Percentiles rank a stretch among this genome's conserved stretches.
phyloP scores from a whole-genome alignment of 2,888 invertebrate genomes.

The Macropis europaea region DNA sequence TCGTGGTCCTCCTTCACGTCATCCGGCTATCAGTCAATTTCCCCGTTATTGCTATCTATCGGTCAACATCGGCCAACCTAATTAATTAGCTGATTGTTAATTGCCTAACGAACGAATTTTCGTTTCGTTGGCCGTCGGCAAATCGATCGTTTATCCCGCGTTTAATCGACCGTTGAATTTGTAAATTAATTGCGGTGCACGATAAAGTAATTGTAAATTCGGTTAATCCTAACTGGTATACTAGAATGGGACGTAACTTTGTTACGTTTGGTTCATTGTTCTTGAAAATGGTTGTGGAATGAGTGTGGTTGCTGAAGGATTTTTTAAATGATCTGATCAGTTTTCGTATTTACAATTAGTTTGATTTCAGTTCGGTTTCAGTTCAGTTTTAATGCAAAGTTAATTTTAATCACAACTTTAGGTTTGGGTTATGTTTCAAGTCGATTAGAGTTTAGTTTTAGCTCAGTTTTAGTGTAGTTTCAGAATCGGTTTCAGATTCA shows the following conservation, averaged over 20 bases:
- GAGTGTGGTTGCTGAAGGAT: too few species aligned
- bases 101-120: neutral
- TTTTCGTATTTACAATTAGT: too few species aligned
- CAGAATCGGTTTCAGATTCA: too few species aligned
- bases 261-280: neutral
- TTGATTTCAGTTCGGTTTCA: too few species aligned
- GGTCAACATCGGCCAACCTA: neutral
- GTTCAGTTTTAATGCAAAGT: too few species aligned
- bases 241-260: too few species aligned
- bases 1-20: neutral
- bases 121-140: neutral
- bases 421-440: too few species aligned
- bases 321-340: too few species aligned
- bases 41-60: neutral
- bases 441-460: too few species aligned
- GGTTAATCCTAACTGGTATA: neutral
- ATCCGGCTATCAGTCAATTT: neutral
- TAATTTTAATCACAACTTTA: too few species aligned
- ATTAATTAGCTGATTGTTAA: neutral
- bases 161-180: neutral
- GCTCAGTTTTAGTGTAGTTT: too few species aligned
- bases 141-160: neutral
- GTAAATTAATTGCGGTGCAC: constrained; percentile 1
- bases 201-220: constrained; percentile 1
- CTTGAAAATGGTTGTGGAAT: too few species aligned